phyloP scores from a whole-genome alignment of 23 tunicate genomes.

The Styela clava region DNA sequence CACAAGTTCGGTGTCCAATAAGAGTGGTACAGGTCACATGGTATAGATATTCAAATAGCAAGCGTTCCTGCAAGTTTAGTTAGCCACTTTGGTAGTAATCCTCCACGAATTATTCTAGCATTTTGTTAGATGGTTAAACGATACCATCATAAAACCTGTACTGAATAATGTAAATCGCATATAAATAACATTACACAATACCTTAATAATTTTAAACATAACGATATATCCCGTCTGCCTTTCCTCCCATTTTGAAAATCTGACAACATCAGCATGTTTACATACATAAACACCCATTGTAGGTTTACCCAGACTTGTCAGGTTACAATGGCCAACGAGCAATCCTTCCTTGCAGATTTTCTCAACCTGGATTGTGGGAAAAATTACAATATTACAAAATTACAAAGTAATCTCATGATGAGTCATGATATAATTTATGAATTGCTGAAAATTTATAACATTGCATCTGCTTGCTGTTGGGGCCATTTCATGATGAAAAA shows the following conservation, averaged over 20 bases:
- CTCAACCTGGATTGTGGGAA: conserved; percentile 38
- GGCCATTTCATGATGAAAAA: too few relatives aligned
- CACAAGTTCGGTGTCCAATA: too few relatives aligned
- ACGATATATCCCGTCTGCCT: conserved; percentile 44
- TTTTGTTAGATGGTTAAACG: too few relatives aligned
- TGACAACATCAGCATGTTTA: conserved; percentile 82
- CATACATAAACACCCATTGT: conserved; percentile 79
- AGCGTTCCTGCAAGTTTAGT: too few relatives aligned
- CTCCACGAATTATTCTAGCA: too few relatives aligned
- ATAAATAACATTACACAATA: too few relatives aligned
- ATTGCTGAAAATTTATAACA: neutral
- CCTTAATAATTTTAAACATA: conserved; percentile 79
- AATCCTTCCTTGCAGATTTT: conserved; percentile 62
- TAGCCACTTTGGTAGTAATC: too few relatives aligned
- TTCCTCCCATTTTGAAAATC: conserved; percentile 28
- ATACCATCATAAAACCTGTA: too few relatives aligned
- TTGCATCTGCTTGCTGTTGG: neutral
- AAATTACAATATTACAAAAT: neutral
- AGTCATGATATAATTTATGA: neutral
- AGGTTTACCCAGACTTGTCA: conserved; percentile 65
- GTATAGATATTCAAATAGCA: too few relatives aligned
- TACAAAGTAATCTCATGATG: neutral
- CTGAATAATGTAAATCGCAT: too few relatives aligned
- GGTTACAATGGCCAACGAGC: conserved; percentile 35
- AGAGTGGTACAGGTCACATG: too few relatives aligned